These are phyloP conservation scores for Dioctria linearis DNA, from an alignment of 2,888 invertebrate genomes.

Conservation along the genomic window DNA sequence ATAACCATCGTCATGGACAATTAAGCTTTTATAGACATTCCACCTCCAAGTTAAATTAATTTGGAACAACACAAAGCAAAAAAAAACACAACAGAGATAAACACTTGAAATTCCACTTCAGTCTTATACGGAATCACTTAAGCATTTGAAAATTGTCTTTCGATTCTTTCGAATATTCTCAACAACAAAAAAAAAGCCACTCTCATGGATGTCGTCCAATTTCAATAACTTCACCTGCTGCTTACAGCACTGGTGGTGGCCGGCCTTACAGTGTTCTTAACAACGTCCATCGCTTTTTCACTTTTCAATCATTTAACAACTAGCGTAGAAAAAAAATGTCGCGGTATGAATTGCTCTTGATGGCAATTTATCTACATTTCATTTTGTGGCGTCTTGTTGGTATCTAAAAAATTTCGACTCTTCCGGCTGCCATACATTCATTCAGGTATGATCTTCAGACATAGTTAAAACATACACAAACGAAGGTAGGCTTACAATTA, in stretches of 20 bases:
- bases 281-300: neutral
- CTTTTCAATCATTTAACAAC: neutral
- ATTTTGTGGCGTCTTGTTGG: conserved; percentile 4
- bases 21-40: no score
- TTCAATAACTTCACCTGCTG: conserved; percentile 6
- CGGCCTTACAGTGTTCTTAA: no score
- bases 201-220: neutral
- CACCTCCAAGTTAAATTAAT: no score
- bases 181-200: neutral
- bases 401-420: conserved; percentile 28
- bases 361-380: conserved; percentile 3
- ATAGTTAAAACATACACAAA: no score
- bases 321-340: neutral
- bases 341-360: neutral
- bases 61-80: no score
- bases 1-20: no score
- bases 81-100: no score
- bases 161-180: neutral
- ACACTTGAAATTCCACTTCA: no score
- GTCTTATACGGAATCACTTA: no score
- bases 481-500: neutral
- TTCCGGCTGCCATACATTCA: conserved; percentile 27
- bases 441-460: neutral
- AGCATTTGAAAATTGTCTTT: neutral
- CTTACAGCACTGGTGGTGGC: no score